These are phyloP conservation scores for Aplocera efformata DNA, from an alignment of 2,888 invertebrate species.

Conservation along the genomic window DNA sequence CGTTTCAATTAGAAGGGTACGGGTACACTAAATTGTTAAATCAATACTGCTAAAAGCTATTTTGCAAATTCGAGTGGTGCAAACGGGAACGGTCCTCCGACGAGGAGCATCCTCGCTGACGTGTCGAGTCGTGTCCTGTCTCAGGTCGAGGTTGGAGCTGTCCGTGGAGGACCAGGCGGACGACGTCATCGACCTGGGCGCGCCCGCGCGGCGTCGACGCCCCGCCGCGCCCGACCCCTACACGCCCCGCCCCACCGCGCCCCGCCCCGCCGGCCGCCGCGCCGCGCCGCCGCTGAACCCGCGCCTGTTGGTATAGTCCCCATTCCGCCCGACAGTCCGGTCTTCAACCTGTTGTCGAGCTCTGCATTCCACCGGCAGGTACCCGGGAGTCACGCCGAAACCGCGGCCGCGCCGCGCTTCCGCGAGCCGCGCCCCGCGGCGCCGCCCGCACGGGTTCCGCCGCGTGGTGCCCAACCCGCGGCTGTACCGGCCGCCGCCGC, in stretches of 20 bases:
- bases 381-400: conserved; percentile 40
- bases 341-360: too few species aligned
- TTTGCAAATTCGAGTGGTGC: too few species aligned
- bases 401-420: conserved; percentile 21
- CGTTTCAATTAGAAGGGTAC: too few species aligned
- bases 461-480: conserved; percentile 57
- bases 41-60: too few species aligned
- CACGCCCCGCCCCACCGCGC: conserved; percentile 21
- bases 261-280: too few species aligned
- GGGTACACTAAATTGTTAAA: too few species aligned
- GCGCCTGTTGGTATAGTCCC: conserved; percentile 54
- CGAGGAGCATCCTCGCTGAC: too few species aligned
- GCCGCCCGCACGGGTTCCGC: conserved; percentile 35
- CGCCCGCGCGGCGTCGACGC: conserved; percentile 27
- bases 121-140: not conserved
- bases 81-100: too few species aligned
- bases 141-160: conserved; percentile 6
- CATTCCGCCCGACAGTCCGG: too few species aligned
- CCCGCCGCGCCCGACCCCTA: conserved; percentile 17
- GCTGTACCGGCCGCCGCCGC: conserved; percentile 54
- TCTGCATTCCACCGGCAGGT: conserved; percentile 35
- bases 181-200: conserved; percentile 39
- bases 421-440: conserved; percentile 39
- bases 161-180: conserved; percentile 23
- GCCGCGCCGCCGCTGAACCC: conserved; percentile 42